phyloP scores from a whole-genome alignment of 2,797 vertebrate species.

The Oryzias sinensis region DNA sequence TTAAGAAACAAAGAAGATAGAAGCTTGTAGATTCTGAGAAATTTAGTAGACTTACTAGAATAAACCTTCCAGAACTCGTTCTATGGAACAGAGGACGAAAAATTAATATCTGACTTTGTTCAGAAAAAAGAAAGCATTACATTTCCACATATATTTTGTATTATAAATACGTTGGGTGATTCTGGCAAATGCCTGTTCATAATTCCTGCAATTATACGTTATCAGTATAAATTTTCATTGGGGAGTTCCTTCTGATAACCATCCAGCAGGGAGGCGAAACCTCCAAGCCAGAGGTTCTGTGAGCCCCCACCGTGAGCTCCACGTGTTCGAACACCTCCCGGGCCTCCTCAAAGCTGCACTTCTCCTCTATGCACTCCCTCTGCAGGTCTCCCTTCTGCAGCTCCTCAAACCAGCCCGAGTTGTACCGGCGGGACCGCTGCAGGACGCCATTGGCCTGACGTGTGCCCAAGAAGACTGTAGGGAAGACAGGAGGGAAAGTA shows the following conservation, averaged over 20 bases:
- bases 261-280: too few relatives aligned
- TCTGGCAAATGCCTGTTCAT: too few relatives aligned
- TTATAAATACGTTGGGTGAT: too few relatives aligned
- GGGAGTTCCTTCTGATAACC: too few relatives aligned
- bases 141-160: too few relatives aligned
- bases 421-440: constrained; percentile 76
- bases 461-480: constrained; percentile 81
- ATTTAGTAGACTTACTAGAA: constrained; percentile 52
- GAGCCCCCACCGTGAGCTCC: constrained; percentile 60
- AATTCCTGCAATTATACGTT: too few relatives aligned
- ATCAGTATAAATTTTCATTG: too few relatives aligned
- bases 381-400: constrained; percentile 83
- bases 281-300: too few relatives aligned
- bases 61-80: constrained; percentile 78
- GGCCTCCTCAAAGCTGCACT: constrained; percentile 89
- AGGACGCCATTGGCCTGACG: constrained; percentile 73
- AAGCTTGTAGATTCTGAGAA: too few relatives aligned
- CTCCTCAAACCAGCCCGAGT: constrained; percentile 86
- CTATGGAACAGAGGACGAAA: constrained; percentile 51
- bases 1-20: too few relatives aligned
- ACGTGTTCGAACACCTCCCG: constrained; percentile 84
- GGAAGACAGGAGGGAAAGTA: background rate
- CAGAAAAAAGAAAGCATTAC: too few relatives aligned
- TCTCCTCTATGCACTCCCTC: constrained; percentile 90
- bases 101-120: too few relatives aligned